These are phyloP conservation scores for Abscondita cerata DNA, from an alignment of 2,888 invertebrate species.

Conservation along the genomic window DNA sequence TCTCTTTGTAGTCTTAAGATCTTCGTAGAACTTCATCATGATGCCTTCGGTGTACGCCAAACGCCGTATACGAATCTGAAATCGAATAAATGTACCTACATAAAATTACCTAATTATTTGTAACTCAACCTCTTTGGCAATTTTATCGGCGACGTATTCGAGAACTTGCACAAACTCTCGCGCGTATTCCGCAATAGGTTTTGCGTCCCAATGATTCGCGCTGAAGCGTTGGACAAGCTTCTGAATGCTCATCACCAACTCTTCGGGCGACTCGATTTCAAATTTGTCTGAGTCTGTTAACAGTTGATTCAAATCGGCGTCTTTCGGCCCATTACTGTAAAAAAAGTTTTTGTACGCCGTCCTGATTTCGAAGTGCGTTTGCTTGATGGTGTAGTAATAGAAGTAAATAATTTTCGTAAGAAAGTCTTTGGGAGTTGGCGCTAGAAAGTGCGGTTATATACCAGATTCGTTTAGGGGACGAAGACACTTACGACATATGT, in stretches of 20 bases:
- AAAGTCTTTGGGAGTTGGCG: not conserved
- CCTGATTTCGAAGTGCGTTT: slow-evolving; percentile 5
- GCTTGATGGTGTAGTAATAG: slow-evolving; percentile 1
- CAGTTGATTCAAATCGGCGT: too few relatives aligned
- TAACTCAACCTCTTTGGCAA: not conserved
- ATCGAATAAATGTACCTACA: not conserved
- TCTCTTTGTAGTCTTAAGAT: not conserved
- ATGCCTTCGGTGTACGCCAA: not conserved
- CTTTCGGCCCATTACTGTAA: not conserved
- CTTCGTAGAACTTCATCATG: not conserved
- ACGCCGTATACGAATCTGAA: not conserved
- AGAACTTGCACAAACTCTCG: not conserved
- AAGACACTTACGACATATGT: not conserved
- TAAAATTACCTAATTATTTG: not conserved
- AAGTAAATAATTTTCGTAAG: not conserved
- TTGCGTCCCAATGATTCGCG: not conserved
- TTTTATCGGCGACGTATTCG: not conserved
- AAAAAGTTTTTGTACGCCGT: slow-evolving; percentile 2
- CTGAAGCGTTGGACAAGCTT: not conserved
- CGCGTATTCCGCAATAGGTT: not conserved
- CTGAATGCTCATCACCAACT: not conserved
- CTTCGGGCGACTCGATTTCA: not conserved
- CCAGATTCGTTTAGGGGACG: too few relatives aligned
- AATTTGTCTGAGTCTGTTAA: not conserved
- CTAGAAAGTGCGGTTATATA: too few relatives aligned